These are phyloP conservation scores for Polylopha cassiicola DNA, from an alignment of 2,888 invertebrate genomes.

Conservation along the genomic window DNA sequence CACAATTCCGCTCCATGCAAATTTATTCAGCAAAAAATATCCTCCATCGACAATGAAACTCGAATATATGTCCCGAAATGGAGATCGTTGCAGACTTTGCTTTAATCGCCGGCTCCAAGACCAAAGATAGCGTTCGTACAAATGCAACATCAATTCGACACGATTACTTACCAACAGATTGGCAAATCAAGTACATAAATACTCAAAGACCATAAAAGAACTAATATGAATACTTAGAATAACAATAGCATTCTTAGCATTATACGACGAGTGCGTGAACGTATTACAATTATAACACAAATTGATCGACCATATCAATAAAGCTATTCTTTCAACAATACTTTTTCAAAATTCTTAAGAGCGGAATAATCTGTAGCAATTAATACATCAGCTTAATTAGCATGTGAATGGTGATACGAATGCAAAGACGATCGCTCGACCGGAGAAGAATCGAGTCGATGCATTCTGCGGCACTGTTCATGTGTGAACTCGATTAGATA, in stretches of 20 bases:
- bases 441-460: slow-evolving; percentile 32
- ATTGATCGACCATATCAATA: slow-evolving; percentile 7
- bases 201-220: too few species aligned
- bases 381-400: slow-evolving; percentile 25
- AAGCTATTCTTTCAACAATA: slow-evolving; percentile 13
- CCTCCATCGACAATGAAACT: slow-evolving; percentile 34
- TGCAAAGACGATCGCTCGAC: slow-evolving; percentile 27
- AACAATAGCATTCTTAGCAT: too few species aligned
- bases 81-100: slow-evolving; percentile 23
- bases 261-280: too few species aligned
- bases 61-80: slow-evolving; percentile 35
- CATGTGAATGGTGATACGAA: slow-evolving; percentile 23
- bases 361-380: slow-evolving; percentile 20
- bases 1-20: slow-evolving; percentile 42
- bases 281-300: background rate
- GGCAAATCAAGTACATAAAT: too few species aligned
- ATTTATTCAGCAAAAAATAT: slow-evolving; percentile 42
- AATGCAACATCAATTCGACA: slow-evolving; percentile 24
- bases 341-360: slow-evolving; percentile 20
- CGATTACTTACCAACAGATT: too few species aligned
- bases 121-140: slow-evolving; percentile 25
- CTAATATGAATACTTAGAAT: too few species aligned
- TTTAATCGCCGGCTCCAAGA: slow-evolving; percentile 24
- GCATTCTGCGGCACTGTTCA: slow-evolving; percentile 53
- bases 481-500: slow-evolving; percentile 61